Percentiles rank a stretch among this genome's conserved stretches.
Conservation (phyloP, 2,797 vertebrate genomes). For the Nyctalus aviator region DNA sequence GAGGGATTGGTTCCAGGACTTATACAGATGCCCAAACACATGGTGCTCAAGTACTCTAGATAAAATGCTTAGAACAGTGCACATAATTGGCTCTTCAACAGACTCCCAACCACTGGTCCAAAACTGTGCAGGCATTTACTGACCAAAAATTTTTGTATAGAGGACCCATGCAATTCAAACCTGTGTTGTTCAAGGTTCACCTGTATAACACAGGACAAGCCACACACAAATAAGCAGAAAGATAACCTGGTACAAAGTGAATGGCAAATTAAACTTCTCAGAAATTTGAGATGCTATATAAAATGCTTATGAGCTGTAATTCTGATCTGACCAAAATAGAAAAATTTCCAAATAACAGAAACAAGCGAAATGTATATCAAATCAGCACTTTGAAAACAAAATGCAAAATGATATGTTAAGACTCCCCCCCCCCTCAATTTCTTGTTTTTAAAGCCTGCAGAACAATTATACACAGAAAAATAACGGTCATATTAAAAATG, state of each 20-base stretch:
- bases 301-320: conserved; percentile 26
- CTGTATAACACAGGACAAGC: neutral
- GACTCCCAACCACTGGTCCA: neutral
- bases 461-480: neutral
- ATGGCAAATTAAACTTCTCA: neutral
- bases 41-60: neutral
- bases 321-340: conserved; percentile 39
- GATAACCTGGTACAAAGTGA: neutral
- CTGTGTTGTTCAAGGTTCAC: neutral
- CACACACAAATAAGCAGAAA: neutral
- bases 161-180: neutral
- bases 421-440: neutral
- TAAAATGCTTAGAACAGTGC: neutral
- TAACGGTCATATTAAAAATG: conserved; percentile 33
- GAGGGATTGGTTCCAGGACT: neutral
- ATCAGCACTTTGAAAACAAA: neutral
- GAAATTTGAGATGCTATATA: neutral
- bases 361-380: conserved; percentile 27
- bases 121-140: neutral
- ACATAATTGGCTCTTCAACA: too few relatives aligned
- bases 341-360: conserved; percentile 39
- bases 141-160: neutral
- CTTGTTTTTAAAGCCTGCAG: neutral
- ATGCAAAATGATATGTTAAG: conserved; percentile 4
- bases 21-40: neutral